A percentile compares a stretch with the other conserved stretches of the same genome.
Conservation (phyloP, 2,113 vertebrate genomes). For the Seriola aureovittata region DNA sequence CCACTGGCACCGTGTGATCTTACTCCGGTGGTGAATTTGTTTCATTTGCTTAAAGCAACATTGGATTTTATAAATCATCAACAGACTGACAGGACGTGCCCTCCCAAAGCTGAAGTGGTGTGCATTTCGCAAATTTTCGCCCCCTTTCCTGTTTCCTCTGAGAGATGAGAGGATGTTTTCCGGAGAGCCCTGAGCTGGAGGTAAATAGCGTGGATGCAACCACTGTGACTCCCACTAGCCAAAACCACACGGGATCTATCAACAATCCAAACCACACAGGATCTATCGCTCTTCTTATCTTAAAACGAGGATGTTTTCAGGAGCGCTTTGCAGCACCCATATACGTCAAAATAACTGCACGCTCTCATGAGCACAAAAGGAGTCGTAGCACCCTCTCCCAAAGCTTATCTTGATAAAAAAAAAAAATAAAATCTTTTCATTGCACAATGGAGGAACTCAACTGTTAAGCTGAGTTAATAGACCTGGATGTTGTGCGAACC, state of each 20-base stretch:
- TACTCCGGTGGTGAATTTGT: neutral
- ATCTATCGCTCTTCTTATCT: constrained; percentile 56
- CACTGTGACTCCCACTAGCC: constrained; percentile 65
- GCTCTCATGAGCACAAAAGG: constrained; percentile 53
- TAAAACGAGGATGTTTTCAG: constrained; percentile 57
- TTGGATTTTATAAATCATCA: neutral
- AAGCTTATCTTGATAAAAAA: constrained; percentile 42
- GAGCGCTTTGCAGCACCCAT: constrained; percentile 13
- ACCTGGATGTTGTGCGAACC: constrained; percentile 17
- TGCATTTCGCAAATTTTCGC: constrained; percentile 43
- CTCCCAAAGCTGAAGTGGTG: neutral
- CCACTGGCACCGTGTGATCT: neutral
- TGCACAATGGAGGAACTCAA: constrained; percentile 24
- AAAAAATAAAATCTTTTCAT: constrained; percentile 20
- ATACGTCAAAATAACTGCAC: constrained; percentile 67
- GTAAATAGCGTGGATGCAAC: constrained; percentile 62
- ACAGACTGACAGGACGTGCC: neutral
- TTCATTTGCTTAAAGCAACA: neutral
- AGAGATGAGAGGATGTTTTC: constrained; percentile 47
- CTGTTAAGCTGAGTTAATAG: constrained; percentile 21
- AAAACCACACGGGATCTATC: constrained; percentile 48
- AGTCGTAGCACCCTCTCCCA: constrained; percentile 13
- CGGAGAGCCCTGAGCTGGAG: constrained; percentile 47
- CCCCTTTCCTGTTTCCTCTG: constrained; percentile 50
- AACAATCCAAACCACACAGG: constrained; percentile 45